phyloP scores from a whole-genome alignment of 2,113 vertebrate species.

The Brachyhypopomus gauderio region DNA sequence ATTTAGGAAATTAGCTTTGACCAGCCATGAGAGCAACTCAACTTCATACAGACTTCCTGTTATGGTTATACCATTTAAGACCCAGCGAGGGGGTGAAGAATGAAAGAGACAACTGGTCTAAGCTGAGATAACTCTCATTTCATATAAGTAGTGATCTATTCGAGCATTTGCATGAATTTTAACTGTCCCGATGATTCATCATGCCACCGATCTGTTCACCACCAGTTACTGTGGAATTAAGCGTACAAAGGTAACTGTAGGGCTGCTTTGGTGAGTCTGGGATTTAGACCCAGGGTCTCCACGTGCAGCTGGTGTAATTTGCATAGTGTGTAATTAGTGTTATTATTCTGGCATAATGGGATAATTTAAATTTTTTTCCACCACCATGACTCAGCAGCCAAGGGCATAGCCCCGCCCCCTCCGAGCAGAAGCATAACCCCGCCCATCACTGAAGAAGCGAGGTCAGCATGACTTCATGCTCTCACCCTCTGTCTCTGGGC shows the following conservation, averaged over 20 bases:
- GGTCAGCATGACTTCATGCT: conserved; percentile 49
- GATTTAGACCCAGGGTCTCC: conserved; percentile 20
- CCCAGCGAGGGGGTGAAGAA: conserved; percentile 27
- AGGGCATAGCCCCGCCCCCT: conserved; percentile 39
- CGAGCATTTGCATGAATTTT: conserved; percentile 25
- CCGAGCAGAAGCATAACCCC: background rate
- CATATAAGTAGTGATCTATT: conserved; percentile 19
- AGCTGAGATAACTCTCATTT: conserved; percentile 35
- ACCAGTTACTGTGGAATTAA: conserved; percentile 32
- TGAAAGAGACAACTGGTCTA: conserved; percentile 27
- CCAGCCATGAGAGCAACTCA: conserved; percentile 48
- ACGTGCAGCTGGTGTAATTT: conserved; percentile 27
- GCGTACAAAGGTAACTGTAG: conserved; percentile 36
- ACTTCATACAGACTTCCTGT: conserved; percentile 36
- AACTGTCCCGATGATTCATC: conserved; percentile 41
- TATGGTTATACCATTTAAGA: conserved; percentile 25
- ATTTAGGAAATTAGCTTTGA: conserved; percentile 57
- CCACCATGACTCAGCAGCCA: conserved; percentile 31
- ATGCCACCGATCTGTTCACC: conserved; percentile 25
- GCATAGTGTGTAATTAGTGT: conserved; percentile 31
- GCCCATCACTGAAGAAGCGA: conserved; percentile 29
- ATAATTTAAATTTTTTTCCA: conserved; percentile 11
- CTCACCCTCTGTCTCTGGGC: conserved; percentile 87
- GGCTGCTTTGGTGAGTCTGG: conserved; percentile 25
- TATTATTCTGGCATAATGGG: conserved; percentile 47